Conservation (phyloP, 2,113 vertebrate genomes). For the Bagarius yarrelli region DNA sequence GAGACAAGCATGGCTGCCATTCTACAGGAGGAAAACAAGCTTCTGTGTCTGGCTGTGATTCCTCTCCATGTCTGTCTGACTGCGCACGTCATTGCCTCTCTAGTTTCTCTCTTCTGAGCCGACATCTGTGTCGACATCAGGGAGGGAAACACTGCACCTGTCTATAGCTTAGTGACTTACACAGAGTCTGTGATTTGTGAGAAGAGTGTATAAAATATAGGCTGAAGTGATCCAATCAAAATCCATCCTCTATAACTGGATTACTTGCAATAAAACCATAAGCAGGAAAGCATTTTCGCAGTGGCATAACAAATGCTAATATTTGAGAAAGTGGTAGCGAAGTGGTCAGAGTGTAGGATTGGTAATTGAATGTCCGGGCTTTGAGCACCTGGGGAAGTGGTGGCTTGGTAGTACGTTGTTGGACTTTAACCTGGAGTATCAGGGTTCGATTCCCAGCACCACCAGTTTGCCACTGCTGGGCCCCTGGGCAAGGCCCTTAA, state of each 20-base stretch:
- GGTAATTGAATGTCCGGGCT: too few relatives aligned
- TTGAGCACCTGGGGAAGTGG: too few relatives aligned
- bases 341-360: too few relatives aligned
- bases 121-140: slow-evolving; percentile 15
- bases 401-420: too few relatives aligned
- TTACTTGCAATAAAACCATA: neutral
- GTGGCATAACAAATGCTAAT: neutral
- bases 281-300: neutral
- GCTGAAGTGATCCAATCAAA: neutral
- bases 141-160: slow-evolving; percentile 23
- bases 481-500: too few relatives aligned
- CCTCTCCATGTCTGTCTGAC: neutral
- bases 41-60: slow-evolving; percentile 15
- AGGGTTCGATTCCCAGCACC: too few relatives aligned
- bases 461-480: too few relatives aligned
- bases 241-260: neutral
- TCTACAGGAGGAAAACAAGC: slow-evolving; percentile 10
- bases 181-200: slow-evolving; percentile 11
- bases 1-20: slow-evolving; percentile 22
- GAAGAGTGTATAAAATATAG: neutral
- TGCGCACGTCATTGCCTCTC: slow-evolving; percentile 12
- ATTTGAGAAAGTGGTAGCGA: too few relatives aligned
- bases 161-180: neutral
- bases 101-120: slow-evolving; percentile 11
- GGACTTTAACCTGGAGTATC: too few relatives aligned